Percentiles rank a stretch among this genome's conserved stretches.
phyloP scores from a whole-genome alignment of 2,888 invertebrate species.

The Anoplius nigerrimus region DNA sequence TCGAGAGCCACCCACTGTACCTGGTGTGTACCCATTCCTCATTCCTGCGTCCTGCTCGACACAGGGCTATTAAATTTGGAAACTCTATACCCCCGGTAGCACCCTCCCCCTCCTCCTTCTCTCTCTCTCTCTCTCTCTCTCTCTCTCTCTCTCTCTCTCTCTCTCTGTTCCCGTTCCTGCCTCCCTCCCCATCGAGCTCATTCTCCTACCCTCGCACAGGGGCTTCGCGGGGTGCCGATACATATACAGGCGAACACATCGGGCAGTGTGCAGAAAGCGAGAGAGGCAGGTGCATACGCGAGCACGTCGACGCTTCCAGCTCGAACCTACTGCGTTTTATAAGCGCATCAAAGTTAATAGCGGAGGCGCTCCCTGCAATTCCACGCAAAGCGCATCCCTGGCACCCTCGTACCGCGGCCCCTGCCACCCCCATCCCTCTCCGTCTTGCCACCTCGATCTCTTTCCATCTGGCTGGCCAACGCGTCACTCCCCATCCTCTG shows the following conservation, averaged over 20 bases:
- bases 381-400: constrained; percentile 54
- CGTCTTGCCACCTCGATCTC: not conserved
- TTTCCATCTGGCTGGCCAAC: not conserved
- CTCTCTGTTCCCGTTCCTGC: not conserved
- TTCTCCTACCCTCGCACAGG: not conserved
- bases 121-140: not conserved
- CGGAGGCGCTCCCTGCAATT: constrained; percentile 56
- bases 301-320: constrained; percentile 22
- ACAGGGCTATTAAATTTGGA: constrained; percentile 70
- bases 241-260: not conserved
- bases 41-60: constrained; percentile 54
- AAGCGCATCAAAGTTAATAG: constrained; percentile 70
- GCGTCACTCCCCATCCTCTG: not conserved
- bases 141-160: constrained; percentile 4
- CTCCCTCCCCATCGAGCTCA: not conserved
- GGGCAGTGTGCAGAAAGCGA: not conserved
- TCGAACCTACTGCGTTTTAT: constrained; percentile 63
- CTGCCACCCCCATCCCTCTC: constrained; percentile 11
- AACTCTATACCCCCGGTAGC: constrained; percentile 60
- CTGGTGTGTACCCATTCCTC: constrained; percentile 58
- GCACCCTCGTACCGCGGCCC: too few relatives aligned
- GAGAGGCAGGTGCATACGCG: constrained; percentile 6
- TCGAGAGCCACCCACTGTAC: constrained; percentile 52
- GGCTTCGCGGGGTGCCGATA: not conserved
- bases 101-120: constrained; percentile 18